Conservation (phyloP, 2,113 vertebrate genomes). For the Apus apus region DNA sequence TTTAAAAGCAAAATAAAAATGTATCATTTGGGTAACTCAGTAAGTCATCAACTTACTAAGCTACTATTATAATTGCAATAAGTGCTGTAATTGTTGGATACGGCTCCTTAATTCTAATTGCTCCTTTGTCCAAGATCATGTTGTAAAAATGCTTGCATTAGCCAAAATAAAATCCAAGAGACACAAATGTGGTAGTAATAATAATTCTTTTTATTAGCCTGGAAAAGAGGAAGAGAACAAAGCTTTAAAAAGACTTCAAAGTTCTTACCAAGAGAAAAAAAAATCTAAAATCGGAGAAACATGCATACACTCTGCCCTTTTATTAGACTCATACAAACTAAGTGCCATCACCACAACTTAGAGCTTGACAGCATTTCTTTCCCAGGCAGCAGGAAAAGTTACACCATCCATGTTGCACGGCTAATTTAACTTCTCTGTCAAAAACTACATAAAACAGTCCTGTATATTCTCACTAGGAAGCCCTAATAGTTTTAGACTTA, state of each 20-base stretch:
- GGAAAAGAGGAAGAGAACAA: constrained; percentile 83
- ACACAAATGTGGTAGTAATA: constrained; percentile 86
- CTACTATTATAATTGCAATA: constrained; percentile 76
- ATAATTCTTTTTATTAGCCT: constrained; percentile 86
- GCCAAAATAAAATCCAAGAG: constrained; percentile 82
- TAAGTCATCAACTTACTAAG: constrained; percentile 70
- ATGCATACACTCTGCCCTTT: constrained; percentile 71
- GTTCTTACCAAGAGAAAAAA: constrained; percentile 68
- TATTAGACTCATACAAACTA: constrained; percentile 75
- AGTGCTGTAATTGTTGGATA: constrained; percentile 79
- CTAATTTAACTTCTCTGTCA: constrained; percentile 81
- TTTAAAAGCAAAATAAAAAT: constrained; percentile 81
- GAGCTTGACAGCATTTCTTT: constrained; percentile 62
- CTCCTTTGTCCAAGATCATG: constrained; percentile 75
- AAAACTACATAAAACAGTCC: constrained; percentile 73
- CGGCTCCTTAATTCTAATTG: constrained; percentile 81
- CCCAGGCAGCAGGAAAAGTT: constrained; percentile 69
- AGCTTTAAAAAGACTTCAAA: constrained; percentile 86
- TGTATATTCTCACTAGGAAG: constrained; percentile 77
- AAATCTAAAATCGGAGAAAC: constrained; percentile 73
- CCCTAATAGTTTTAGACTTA: constrained; percentile 81
- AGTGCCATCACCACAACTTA: constrained; percentile 73
- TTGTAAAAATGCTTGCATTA: constrained; percentile 79
- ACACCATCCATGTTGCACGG: constrained; percentile 62
- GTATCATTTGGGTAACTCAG: constrained; percentile 74